Evolutionary conservation across 2,113 vertebrate species (phyloP).

Genomic region (Trematomus loennbergii): DNA sequence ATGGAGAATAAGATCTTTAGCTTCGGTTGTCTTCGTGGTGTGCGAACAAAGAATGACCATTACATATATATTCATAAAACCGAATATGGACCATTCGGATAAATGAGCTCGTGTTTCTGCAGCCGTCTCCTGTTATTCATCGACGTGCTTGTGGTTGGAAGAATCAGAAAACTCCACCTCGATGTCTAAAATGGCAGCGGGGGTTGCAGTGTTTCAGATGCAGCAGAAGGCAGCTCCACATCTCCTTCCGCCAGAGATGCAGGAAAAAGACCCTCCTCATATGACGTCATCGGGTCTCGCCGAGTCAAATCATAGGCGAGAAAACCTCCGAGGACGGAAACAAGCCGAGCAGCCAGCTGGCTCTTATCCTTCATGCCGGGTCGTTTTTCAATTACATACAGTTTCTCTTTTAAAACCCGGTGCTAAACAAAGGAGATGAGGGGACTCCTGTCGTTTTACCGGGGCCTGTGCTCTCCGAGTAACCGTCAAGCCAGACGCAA

Average conservation of each 20-base stretch:
- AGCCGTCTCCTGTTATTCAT: neutral
- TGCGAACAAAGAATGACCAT: neutral
- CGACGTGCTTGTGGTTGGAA: neutral
- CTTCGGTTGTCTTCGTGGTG: neutral
- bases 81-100: neutral
- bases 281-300: constrained; percentile 57
- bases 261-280: constrained; percentile 32
- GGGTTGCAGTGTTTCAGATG: constrained; percentile 55
- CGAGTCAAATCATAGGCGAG: constrained; percentile 54
- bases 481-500: constrained; percentile 67
- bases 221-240: neutral
- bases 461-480: constrained; percentile 66
- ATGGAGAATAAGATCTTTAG: constrained; percentile 22
- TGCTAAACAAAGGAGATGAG: constrained; percentile 66
- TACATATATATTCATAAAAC: neutral
- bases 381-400: neutral
- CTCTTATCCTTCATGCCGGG: constrained; percentile 13
- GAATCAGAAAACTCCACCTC: constrained; percentile 41
- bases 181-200: constrained; percentile 81
- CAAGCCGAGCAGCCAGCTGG: constrained; percentile 55
- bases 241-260: constrained; percentile 50
- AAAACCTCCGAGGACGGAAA: constrained; percentile 11
- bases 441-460: constrained; percentile 69
- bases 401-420: constrained; percentile 9
- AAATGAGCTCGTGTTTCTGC: neutral